Base-by-base conservation (phyloP, 2,888 invertebrate species). In the Stenchaetothrips biformis region DNA sequence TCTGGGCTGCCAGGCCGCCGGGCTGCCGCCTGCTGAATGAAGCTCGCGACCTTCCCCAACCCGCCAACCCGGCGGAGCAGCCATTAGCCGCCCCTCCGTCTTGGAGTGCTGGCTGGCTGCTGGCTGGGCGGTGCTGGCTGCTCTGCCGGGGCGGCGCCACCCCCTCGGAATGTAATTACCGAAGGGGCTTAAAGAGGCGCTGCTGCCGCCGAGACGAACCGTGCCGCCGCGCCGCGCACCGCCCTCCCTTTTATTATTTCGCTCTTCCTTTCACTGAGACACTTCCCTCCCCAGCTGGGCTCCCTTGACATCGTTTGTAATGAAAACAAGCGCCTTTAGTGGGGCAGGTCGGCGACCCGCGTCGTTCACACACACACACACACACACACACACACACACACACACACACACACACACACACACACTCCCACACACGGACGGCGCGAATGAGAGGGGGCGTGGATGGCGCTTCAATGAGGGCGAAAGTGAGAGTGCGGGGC, bases 271-370 rank as follows among this genome's bases (percentile, higher is more conserved):
- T 74, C 67, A 25, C 25, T 21, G 21, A 11, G 21, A 25, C 67
- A 11, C 67, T 74, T 74, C 67, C 11, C 67, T 3, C 67, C 53
- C 4, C 53, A 53, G 53, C 53, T 53, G 53, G 67, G 9, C 8
- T 25, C 67, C 25, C 67, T 25, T 74, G 67, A 74, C 67, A 74
- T 74, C 67, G 67, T 74, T 74, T 74, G 67, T 74, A 74, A 74
- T 74, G 67, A 74, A 74, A 74, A 74, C 67, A 74, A 74, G 59
- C 59, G 67, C 67, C 25, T 21, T 11, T 21, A 74, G 67, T 74
- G 25, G 25, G 67, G 21, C 67, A 21, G 67, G 67, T 74, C 67
- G 25, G 67, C 25, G 67, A 21, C 21, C 37, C 53, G 18, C 13
- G 53, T 18, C 13, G 18, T 11, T 53, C 53, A 1, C 53, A 6